Base-by-base conservation (phyloP, 2,888 invertebrate genomes). In the Athalia circularis region DNA sequence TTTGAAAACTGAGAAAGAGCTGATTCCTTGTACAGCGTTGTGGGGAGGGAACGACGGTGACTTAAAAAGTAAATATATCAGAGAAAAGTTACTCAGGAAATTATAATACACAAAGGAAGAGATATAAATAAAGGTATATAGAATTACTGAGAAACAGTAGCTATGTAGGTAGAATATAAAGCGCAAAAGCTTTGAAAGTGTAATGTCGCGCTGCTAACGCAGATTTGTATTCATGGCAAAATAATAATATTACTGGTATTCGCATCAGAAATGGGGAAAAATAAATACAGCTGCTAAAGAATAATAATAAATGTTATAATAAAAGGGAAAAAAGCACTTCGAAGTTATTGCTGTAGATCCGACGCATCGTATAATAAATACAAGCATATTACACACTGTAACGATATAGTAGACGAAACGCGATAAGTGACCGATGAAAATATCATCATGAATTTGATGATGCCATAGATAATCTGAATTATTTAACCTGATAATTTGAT, bases 201-300 rank as follows among this genome's bases (percentile, higher is more conserved):
- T 50, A 50, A 67, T n/a, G 15, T 67, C 67, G 3, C 67, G 48
- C 29, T 29, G 29, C 48, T 67, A 15, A 67, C 47, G 29, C 50
- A 48, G 67, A 67, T 67, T 67, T 50, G 67, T 67, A 67, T 67
- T 67, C 67, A 50, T 52, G 15, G 50, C 67, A 67, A 67, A 67
- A 52, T 67, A 67, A 67, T 67, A 45, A 50, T 67, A 50, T 67
- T 67, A 15, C 48, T 9, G 4, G n/a, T 54, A 9, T 15, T 47
- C 45, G 47, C 8, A 67, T 50, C 65, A 15, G n/a, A 13, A 65
- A 48, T 7, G 15, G 48, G 13, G 15, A 50, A 50, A n/a, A n/a
- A 67, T 15, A 50, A 8, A 48, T 15, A n/a, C 50, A 45, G 64
- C 5, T 45, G n/a, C 29, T 29, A 29, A 29, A 29, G 29, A 29